Base-by-base conservation (phyloP, 2,113 vertebrate genomes). In the Neodon shergylaensis region DNA sequence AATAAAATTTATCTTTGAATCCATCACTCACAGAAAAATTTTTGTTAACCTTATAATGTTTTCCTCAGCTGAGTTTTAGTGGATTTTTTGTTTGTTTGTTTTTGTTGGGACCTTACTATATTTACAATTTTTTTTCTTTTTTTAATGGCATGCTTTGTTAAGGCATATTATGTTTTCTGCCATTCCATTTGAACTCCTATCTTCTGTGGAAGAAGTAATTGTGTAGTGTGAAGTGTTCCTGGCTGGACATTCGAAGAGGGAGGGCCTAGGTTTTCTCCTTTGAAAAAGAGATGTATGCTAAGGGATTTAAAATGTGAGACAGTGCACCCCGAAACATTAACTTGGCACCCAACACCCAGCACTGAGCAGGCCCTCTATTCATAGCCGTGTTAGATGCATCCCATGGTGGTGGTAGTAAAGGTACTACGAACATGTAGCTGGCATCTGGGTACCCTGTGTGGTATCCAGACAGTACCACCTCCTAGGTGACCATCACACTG, bases 21-120 rank as follows among this genome's bases (percentile, higher is more conserved):
- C 42, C 47, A 66, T 79, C 39, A 70, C 82, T 94, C 86, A 49
- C 70, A 74, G 91, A 47, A 96, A 96, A 70, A 90, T 49, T 84
- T 85, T 85, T 61, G 84, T 94, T 92, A 81, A 63, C n/a, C 12
- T 66, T 39, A 39, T 81, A 61, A 44, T 12, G 9, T 81, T 95
- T 78, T 82, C 88, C 90, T 90, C 42, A 7, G 7, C 49, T 94
- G 89, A 12, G 95, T 95, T 95, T 76, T 61, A 0, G 78, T 52
- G 6, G 36, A 21, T 6, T 52, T 81, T 58, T 54, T 54, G 0
- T 16, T 54, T 54, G 14, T 54, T 54, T 54, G 0, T 54, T 16
- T 61, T 36, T 9, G 73, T 79, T 78, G 63, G 68, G 47, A 73
- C 33, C 33, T 21, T 44, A 12, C 19, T 16, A 52, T 72, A 13